Evolutionary conservation across 64 coral and sea anemone species (phyloP).

Genomic region (Dendronephthya gigantea): DNA sequence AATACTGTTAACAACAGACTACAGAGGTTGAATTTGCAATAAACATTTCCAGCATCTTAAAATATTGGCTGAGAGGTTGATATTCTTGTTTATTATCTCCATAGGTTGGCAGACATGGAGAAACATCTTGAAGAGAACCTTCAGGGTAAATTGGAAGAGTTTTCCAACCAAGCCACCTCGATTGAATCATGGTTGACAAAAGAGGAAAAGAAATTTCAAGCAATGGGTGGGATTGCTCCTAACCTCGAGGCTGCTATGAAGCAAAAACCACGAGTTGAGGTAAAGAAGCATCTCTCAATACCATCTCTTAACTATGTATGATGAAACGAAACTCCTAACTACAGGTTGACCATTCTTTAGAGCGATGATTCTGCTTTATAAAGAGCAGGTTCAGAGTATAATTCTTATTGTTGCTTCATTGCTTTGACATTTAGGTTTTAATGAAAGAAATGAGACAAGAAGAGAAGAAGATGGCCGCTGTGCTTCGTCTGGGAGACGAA

Average conservation of each 20-base stretch:
- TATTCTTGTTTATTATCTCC: neutral
- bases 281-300: neutral
- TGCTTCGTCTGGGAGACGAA: neutral
- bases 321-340: too few species aligned
- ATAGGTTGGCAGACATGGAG: neutral
- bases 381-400: neutral
- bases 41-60: neutral
- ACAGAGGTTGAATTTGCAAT: neutral
- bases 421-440: neutral
- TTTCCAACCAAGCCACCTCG: neutral
- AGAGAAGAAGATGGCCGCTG: neutral
- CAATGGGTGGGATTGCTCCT: neutral
- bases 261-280: slow-evolving; percentile 10
- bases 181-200: neutral
- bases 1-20: neutral
- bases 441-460: slow-evolving; percentile 8
- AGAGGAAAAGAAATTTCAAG: slow-evolving; percentile 3
- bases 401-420: neutral
- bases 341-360: too few species aligned
- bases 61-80: neutral
- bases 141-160: neutral
- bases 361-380: neutral
- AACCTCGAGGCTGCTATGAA: slow-evolving; percentile 6
- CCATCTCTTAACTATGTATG: too few species aligned
- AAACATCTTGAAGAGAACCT: neutral